phyloP scores from a whole-genome alignment of 1,140 invertebrate genomes.

The Platorchestia sp. region DNA sequence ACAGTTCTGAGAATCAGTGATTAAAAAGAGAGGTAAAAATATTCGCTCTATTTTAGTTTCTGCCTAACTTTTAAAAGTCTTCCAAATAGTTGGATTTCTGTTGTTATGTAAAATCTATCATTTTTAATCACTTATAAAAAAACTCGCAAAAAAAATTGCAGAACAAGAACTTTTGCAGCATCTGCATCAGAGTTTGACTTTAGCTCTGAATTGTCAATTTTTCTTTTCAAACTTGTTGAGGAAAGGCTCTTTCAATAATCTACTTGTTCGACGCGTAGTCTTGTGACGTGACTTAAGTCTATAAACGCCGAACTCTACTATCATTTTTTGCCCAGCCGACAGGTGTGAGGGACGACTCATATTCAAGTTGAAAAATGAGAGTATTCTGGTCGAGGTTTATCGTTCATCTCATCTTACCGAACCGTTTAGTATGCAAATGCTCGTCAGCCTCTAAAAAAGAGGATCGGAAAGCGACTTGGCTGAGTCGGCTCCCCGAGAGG shows the following conservation, averaged over 20 bases:
- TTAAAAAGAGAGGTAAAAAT: not conserved
- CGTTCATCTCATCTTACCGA: slow-evolving; percentile 54
- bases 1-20: not conserved
- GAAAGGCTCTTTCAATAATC: not conserved
- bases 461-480: slow-evolving; percentile 52
- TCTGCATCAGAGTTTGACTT: not conserved
- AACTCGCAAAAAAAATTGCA: not conserved
- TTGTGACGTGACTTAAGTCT: not conserved
- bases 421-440: slow-evolving; percentile 55
- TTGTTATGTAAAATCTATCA: not conserved
- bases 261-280: not conserved
- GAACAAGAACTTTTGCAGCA: not conserved
- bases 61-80: not conserved
- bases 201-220: not conserved
- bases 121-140: not conserved
- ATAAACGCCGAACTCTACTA: not conserved
- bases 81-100: no score
- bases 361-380: slow-evolving; percentile 50
- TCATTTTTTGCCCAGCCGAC: not conserved
- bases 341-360: slow-evolving; percentile 46
- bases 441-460: slow-evolving; percentile 52
- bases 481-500: slow-evolving; percentile 42
- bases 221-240: not conserved
- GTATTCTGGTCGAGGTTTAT: slow-evolving; percentile 52
- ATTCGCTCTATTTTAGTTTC: not conserved